phyloP scores from a whole-genome alignment of 2,797 vertebrate genomes.

The Brachyrhaphis roseni region DNA sequence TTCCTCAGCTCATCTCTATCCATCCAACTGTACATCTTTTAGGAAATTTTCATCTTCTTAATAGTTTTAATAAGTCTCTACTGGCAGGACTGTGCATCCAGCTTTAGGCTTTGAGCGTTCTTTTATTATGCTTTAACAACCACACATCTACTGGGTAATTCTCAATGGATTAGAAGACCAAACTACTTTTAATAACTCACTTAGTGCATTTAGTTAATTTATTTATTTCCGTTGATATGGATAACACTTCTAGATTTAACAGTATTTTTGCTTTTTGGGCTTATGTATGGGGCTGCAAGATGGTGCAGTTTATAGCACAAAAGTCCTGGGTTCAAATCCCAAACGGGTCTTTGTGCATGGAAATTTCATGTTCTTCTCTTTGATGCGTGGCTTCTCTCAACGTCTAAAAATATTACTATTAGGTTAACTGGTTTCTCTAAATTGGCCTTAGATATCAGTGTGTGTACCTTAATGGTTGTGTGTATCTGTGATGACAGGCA shows the following conservation, averaged over 20 bases:
- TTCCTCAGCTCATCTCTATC: constrained; percentile 9
- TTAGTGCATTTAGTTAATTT: background rate
- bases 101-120: background rate
- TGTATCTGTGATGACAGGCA: background rate
- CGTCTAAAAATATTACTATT: background rate
- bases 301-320: background rate
- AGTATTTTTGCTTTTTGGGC: background rate
- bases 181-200: background rate
- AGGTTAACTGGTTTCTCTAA: background rate
- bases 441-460: background rate
- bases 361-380: background rate
- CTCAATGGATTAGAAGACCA: background rate
- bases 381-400: background rate
- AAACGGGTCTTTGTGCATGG: background rate
- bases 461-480: background rate
- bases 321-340: background rate
- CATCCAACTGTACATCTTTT: constrained; percentile 12
- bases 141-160: background rate
- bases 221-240: background rate
- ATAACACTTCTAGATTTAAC: too few species aligned
- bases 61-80: background rate
- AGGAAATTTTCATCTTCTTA: constrained; percentile 10
- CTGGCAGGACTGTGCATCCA: background rate
- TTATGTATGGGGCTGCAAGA: background rate
- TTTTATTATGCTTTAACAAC: background rate